phyloP scores from a whole-genome alignment of 2,888 invertebrate species.

The Folsomia manolachei region DNA sequence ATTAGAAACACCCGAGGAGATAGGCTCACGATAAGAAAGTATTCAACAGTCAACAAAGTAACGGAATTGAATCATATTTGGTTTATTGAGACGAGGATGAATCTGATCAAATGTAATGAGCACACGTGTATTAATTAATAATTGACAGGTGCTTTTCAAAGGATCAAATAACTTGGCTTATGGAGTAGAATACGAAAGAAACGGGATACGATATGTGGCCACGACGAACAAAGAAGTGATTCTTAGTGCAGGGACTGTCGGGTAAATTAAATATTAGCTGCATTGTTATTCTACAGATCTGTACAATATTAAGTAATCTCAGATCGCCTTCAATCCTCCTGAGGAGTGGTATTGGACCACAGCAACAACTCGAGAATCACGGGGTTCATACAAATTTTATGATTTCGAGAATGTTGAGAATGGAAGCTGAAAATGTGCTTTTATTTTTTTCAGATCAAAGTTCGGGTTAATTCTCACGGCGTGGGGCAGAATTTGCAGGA shows the following conservation, averaged over 20 bases:
- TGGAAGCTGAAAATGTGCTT: slow-evolving; percentile 4
- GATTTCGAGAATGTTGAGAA: too few species aligned
- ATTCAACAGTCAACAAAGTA: background rate
- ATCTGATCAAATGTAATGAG: background rate
- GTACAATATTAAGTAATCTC: too few species aligned
- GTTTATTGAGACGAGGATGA: background rate
- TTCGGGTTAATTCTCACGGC: slow-evolving; percentile 34
- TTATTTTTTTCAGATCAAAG: slow-evolving; percentile 25
- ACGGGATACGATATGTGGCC: slow-evolving; percentile 19
- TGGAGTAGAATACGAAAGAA: slow-evolving; percentile 41
- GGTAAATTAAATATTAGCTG: too few species aligned
- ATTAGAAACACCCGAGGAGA: slow-evolving; percentile 2
- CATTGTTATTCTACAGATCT: too few species aligned
- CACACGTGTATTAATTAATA: slow-evolving; percentile 7
- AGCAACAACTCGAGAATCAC: slow-evolving; percentile 20
- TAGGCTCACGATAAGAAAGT: background rate
- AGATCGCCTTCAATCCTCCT: too few species aligned
- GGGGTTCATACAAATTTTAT: slow-evolving; percentile 17
- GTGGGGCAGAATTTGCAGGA: slow-evolving; percentile 39
- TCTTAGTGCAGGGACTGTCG: slow-evolving; percentile 37
- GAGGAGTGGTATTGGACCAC: slow-evolving; percentile 33
- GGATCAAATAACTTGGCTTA: slow-evolving; percentile 38
- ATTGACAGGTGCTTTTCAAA: slow-evolving; percentile 39
- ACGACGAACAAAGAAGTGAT: slow-evolving; percentile 39
- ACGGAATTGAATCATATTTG: background rate